A percentile compares a stretch with the other conserved stretches of the same genome.
phyloP scores from a whole-genome alignment of 2,113 vertebrate species.

The Triplophysa rosa region DNA sequence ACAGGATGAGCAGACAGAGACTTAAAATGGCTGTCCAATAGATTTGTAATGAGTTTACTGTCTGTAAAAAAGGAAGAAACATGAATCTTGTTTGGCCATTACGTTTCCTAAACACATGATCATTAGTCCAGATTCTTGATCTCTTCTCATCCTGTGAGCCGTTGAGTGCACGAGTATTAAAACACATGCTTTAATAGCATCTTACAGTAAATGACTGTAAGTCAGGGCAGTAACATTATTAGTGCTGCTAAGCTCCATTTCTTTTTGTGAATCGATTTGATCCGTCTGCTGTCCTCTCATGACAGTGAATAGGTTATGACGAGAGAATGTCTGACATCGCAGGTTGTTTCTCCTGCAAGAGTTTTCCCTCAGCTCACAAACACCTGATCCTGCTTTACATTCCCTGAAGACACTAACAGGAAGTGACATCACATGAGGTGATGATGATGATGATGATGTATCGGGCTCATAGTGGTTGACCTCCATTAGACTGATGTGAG shows the following conservation, averaged over 20 bases:
- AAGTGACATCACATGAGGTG: conserved; percentile 12
- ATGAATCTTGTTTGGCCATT: no score
- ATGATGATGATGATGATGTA: conserved; percentile 9
- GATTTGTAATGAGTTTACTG: no score
- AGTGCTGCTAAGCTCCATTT: no score
- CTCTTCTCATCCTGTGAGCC: background rate
- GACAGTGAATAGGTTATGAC: background rate
- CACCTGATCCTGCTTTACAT: background rate
- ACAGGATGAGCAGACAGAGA: no score
- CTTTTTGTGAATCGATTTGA: no score
- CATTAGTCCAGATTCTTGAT: no score
- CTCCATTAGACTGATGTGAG: conserved; percentile 17
- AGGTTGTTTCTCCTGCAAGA: background rate
- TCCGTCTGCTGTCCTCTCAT: background rate
- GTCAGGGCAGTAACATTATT: no score
- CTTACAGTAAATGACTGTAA: no score
- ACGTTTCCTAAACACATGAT: no score
- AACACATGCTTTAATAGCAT: background rate
- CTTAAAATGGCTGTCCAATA: no score
- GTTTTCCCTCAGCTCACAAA: background rate
- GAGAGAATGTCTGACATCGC: background rate
- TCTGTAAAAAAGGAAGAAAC: no score
- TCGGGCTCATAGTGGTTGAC: conserved; percentile 27
- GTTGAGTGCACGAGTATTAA: background rate
- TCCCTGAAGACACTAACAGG: conserved; percentile 4